A percentile compares a stretch with the other conserved stretches of the same genome.
phyloP scores from a whole-genome alignment of 1,140 invertebrate genomes.

The Lineus longissimus region DNA sequence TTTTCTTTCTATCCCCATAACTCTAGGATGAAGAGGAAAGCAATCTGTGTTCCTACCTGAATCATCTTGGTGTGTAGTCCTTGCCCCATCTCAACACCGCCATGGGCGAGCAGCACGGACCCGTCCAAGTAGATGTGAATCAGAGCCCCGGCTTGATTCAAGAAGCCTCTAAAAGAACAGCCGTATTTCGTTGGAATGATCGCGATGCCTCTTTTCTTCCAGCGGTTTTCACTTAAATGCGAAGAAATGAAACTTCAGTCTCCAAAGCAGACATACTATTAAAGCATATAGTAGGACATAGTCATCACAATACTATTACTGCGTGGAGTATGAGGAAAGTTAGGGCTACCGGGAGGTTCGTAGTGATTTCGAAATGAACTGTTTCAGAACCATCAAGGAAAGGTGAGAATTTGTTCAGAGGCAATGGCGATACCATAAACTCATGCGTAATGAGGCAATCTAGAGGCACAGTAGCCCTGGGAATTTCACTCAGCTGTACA shows the following conservation, averaged over 20 bases:
- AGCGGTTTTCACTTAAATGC: constrained; percentile 66
- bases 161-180: constrained; percentile 74
- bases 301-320: too few species aligned
- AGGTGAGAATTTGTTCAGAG: too few species aligned
- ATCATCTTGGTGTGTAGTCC: constrained; percentile 93
- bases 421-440: too few species aligned
- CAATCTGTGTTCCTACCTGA: constrained; percentile 57
- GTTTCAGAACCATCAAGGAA: too few species aligned
- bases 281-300: not conserved
- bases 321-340: too few species aligned
- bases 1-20: not conserved
- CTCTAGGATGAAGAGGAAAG: not conserved
- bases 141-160: constrained; percentile 86
- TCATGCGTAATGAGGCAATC: too few species aligned
- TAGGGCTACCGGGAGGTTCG: too few species aligned
- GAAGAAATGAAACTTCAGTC: not conserved
- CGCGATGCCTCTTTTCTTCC: constrained; percentile 81
- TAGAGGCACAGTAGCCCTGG: too few species aligned
- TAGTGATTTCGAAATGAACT: too few species aligned
- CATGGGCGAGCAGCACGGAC: constrained; percentile 84
- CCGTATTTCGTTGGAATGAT: constrained; percentile 89
- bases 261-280: not conserved
- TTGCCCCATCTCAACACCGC: constrained; percentile 94
- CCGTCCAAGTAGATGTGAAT: constrained; percentile 89
- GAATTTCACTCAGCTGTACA: too few species aligned